A percentile compares a stretch with the other conserved stretches of the same genome.
These are phyloP conservation scores for Polydrusus pterygomalis DNA, from an alignment of 2,888 invertebrate species.

Conservation along the genomic window DNA sequence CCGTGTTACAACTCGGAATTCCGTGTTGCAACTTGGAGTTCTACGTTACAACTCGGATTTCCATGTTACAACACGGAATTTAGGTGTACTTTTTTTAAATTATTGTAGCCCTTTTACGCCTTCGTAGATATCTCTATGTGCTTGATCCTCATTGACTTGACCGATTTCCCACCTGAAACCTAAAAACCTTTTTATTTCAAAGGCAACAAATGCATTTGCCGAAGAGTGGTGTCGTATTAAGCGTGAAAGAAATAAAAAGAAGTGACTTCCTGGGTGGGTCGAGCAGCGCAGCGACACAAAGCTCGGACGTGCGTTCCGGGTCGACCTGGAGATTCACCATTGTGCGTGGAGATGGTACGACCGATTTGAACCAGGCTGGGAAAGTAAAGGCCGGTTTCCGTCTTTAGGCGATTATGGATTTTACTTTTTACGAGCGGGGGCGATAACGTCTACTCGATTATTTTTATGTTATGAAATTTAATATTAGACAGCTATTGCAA, in stretches of 20 bases:
- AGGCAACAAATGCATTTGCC: slow-evolving; percentile 26
- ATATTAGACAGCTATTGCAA: too few relatives aligned
- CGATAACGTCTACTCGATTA: too few relatives aligned
- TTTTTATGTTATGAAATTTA: too few relatives aligned
- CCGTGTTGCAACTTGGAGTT: too few relatives aligned
- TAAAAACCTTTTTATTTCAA: slow-evolving; percentile 18
- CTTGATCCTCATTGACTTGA: too few relatives aligned
- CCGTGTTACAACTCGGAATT: too few relatives aligned
- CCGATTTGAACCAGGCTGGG: slow-evolving; percentile 60
- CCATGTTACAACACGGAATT: too few relatives aligned
- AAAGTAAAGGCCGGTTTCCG: slow-evolving; percentile 60
- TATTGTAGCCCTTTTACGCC: too few relatives aligned
- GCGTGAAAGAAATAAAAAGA: slow-evolving; percentile 67
- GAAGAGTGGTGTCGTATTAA: slow-evolving; percentile 59
- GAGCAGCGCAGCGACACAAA: slow-evolving; percentile 65
- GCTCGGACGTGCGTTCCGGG: slow-evolving; percentile 70
- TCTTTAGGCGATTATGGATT: slow-evolving; percentile 31
- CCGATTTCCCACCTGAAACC: slow-evolving; percentile 16
- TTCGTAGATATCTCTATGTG: too few relatives aligned
- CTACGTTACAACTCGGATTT: too few relatives aligned
- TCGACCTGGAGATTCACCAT: slow-evolving; percentile 68
- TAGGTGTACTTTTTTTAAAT: too few relatives aligned
- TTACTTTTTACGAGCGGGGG: too few relatives aligned
- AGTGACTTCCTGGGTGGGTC: slow-evolving; percentile 71
- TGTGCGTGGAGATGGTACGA: slow-evolving; percentile 65